Evolutionary conservation across 2,113 vertebrate genomes (phyloP).

Genomic region (Campylomormyrus tamandua): DNA sequence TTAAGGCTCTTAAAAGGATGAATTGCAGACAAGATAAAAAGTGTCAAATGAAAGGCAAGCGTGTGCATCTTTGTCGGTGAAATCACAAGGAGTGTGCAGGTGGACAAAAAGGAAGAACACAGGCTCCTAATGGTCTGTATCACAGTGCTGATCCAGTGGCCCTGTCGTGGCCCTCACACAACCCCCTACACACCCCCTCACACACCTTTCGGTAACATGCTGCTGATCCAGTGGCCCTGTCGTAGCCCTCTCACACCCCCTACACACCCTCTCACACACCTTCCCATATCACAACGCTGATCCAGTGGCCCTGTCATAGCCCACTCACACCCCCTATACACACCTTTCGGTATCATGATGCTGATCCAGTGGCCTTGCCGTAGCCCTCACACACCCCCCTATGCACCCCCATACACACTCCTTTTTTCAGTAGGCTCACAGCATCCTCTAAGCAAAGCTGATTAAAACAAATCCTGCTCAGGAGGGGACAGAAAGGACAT

Average conservation of each 20-base stretch:
- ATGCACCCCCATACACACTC: background rate
- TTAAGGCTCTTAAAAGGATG: background rate
- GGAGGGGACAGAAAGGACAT: background rate
- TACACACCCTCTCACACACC: background rate
- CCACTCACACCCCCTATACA: background rate
- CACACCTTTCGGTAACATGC: background rate
- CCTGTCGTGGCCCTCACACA: background rate
- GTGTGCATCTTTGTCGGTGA: background rate
- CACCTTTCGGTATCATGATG: background rate
- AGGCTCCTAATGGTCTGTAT: background rate
- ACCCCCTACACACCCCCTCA: background rate
- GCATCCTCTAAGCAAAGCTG: background rate
- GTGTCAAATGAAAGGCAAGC: background rate
- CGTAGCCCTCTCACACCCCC: background rate
- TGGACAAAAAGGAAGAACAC: background rate
- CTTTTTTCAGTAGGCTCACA: background rate
- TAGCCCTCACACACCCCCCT: background rate
- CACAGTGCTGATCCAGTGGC: background rate
- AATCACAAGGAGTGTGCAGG: background rate
- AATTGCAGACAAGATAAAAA: background rate
- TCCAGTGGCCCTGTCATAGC: background rate
- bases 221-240: background rate
- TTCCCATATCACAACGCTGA: too few species aligned
- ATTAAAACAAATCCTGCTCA: constrained; percentile 5
- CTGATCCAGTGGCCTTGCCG: background rate